phyloP scores from a whole-genome alignment of 2,797 vertebrate species.

The Micropoecilia bifurca region DNA sequence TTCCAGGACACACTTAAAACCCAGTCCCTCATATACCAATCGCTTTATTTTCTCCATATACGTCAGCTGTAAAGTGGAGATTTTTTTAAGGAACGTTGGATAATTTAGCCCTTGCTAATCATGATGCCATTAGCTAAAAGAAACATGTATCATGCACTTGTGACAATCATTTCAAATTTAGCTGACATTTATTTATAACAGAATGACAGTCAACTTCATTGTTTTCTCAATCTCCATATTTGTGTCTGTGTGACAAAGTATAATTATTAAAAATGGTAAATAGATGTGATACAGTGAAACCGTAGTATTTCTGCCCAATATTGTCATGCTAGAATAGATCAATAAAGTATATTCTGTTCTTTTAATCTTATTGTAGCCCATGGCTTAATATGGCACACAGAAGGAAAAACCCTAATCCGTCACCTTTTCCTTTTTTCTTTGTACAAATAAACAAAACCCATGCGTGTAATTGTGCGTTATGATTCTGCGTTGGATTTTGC shows the following conservation, averaged over 20 bases:
- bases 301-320: neutral
- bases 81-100: neutral
- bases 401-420: neutral
- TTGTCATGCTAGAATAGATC: neutral
- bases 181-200: neutral
- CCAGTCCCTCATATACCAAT: neutral
- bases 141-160: neutral
- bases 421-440: neutral
- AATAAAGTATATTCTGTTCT: neutral
- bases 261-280: neutral
- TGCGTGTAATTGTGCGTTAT: conserved; percentile 6
- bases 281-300: neutral
- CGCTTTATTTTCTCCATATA: conserved; percentile 1
- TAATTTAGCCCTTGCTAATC: neutral
- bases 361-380: neutral
- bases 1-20: conserved; percentile 30
- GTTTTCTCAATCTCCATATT: neutral
- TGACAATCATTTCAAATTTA: neutral
- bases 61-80: neutral
- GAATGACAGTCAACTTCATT: neutral
- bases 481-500: conserved; percentile 36
- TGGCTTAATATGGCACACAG: neutral
- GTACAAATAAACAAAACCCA: neutral
- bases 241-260: neutral
- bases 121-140: neutral